Conservation (phyloP, 2,113 vertebrate genomes). For the Xerus inauris region DNA sequence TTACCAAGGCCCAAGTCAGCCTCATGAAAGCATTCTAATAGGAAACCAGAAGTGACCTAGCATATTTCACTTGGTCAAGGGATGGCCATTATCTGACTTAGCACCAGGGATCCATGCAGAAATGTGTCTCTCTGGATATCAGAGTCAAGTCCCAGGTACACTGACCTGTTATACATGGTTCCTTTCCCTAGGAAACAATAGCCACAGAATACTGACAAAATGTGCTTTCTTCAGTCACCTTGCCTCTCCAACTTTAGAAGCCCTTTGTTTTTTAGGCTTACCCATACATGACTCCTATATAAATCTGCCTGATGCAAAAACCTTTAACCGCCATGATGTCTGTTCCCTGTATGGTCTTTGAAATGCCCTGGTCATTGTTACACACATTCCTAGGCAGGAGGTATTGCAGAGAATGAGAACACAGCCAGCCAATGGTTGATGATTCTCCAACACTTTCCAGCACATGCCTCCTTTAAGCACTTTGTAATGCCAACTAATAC, state of each 20-base stretch:
- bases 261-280: too few species aligned
- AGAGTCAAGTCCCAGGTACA: neutral
- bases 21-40: neutral
- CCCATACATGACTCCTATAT: neutral
- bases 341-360: neutral
- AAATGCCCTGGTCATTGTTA: neutral
- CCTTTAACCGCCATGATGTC: neutral
- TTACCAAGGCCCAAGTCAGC: neutral
- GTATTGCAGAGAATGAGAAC: fast-evolving
- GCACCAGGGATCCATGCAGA: neutral
- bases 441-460: neutral
- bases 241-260: neutral
- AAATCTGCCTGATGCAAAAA: neutral
- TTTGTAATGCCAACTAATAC: neutral
- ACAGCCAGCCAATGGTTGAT: neutral
- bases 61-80: neutral
- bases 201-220: fast-evolving
- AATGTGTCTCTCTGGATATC: neutral
- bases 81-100: neutral
- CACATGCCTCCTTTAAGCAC: neutral
- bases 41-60: neutral
- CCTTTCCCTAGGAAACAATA: neutral
- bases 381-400: neutral
- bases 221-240: neutral
- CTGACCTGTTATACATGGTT: neutral